Evolutionary conservation across 2,797 vertebrate genomes (phyloP), one percentile per base, ranked within the genome.

Genomic region (Allobates femoralis): DNA sequence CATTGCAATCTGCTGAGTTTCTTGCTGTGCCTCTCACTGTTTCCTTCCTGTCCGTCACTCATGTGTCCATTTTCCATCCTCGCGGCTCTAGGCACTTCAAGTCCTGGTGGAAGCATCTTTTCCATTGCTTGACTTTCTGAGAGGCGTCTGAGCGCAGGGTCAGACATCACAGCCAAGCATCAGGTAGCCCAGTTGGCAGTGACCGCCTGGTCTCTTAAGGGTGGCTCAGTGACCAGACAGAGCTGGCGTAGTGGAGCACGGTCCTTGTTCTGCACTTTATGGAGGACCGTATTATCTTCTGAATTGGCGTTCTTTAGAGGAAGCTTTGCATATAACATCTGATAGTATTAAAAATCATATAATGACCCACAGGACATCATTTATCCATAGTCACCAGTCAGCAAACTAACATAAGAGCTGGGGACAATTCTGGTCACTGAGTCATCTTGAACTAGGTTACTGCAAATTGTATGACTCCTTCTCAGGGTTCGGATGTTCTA

Each of bases 41-140:
- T 46, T 60, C 62, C 87, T 83, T 10, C 28, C 53, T 7, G 50
- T 89, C 51, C 19, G 55, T 19, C 55, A 89, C 77, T 2, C 28
- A 76, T 69, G 23, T 81, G 15, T 86, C 23, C 77, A 84, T 84
- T 86, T 67, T 76, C 71, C 1, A 58, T 86, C 81, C 60, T 85
- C 86, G 83, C 69, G 0, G 8, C 83, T 89, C 58, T 83, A 93
- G 93, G 88, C 89, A 93, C 66, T 80, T 85, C 69, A 91, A 88
- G 86, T 89, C 81, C 1, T 89, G 92, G 89, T 92, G 90, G 80
- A 90, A 91, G 91, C 90, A 91, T 88, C 92, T 92, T 87, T 90
- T 90, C 69, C 92, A 91, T 82, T 79, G 83, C 73, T 80, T 55
- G 83, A 1, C 32, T 3, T 89, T 94, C 86, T 93, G 93, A 93